phyloP scores from a whole-genome alignment of 1,140 invertebrate genomes.

The Lucilia sericata region DNA sequence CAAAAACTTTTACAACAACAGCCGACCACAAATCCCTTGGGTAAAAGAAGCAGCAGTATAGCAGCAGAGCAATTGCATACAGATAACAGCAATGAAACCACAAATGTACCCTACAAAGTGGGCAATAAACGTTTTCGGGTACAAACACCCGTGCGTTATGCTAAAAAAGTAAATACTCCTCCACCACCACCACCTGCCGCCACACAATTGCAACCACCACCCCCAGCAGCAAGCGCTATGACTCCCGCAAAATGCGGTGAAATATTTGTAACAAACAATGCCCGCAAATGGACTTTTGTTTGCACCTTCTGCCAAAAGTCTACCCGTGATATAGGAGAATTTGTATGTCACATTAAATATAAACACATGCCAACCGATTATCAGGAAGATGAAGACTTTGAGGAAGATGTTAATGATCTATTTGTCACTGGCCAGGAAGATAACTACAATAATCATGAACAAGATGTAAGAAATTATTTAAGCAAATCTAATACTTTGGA shows the following conservation, averaged over 20 bases:
- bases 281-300: slow-evolving; percentile 27
- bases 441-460: not conserved
- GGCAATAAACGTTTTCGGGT: not conserved
- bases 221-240: not conserved
- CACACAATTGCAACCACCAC: not conserved
- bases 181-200: too few relatives aligned
- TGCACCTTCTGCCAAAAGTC: slow-evolving; percentile 22
- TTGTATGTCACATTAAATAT: slow-evolving; percentile 18
- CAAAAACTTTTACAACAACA: not conserved
- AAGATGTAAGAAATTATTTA: slow-evolving; percentile 3
- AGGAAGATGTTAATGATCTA: not conserved
- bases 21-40: not conserved
- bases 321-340: slow-evolving; percentile 31
- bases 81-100: not conserved
- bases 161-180: too few relatives aligned
- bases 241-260: slow-evolving; percentile 1
- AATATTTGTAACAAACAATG: slow-evolving; percentile 36
- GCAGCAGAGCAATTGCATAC: not conserved
- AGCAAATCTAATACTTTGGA: too few relatives aligned
- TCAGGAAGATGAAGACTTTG: not conserved
- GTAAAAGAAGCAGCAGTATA: not conserved
- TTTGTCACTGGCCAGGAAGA: not conserved
- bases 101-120: not conserved
- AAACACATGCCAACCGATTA: not conserved
- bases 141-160: not conserved